These are phyloP conservation scores for Hafferia zeledoni DNA, from an alignment of 2,797 vertebrate genomes.

Conservation along the genomic window DNA sequence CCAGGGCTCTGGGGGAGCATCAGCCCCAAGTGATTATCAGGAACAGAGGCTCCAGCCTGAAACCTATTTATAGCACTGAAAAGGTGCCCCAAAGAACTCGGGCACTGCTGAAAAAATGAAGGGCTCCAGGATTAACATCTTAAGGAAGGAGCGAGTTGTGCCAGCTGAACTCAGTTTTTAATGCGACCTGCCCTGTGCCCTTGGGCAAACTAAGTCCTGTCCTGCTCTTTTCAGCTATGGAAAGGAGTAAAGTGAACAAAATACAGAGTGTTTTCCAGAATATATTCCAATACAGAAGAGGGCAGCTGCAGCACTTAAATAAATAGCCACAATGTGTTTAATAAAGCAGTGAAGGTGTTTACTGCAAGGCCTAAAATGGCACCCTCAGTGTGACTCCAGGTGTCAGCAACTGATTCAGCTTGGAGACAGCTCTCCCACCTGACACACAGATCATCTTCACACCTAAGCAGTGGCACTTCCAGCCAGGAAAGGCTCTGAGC, in stretches of 20 bases:
- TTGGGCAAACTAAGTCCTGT: neutral
- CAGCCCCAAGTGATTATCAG: rapidly evolving
- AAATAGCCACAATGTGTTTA: neutral
- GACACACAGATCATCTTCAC: neutral
- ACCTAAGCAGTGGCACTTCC: neutral
- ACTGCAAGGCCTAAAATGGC: slow-evolving; percentile 24
- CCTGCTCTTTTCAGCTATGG: neutral
- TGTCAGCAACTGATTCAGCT: neutral
- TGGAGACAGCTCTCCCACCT: neutral
- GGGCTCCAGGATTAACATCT: neutral
- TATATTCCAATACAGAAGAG: neutral
- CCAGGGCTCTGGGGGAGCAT: neutral
- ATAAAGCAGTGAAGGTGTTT: neutral
- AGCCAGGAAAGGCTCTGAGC: neutral
- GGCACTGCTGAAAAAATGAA: neutral
- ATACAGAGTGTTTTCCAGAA: neutral
- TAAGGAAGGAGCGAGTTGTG: neutral
- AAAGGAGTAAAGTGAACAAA: neutral
- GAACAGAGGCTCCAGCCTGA: rapidly evolving
- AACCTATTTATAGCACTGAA: neutral
- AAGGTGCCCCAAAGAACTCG: neutral
- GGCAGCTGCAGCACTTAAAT: slow-evolving; percentile 9
- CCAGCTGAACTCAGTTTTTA: neutral
- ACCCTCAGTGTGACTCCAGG: slow-evolving; percentile 8
- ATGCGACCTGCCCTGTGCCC: neutral